A percentile compares a stretch with the other conserved stretches of the same genome.
These are phyloP conservation scores for Diadumene lineata DNA, from an alignment of 92 coral and sea anemone genomes.

Conservation along the genomic window DNA sequence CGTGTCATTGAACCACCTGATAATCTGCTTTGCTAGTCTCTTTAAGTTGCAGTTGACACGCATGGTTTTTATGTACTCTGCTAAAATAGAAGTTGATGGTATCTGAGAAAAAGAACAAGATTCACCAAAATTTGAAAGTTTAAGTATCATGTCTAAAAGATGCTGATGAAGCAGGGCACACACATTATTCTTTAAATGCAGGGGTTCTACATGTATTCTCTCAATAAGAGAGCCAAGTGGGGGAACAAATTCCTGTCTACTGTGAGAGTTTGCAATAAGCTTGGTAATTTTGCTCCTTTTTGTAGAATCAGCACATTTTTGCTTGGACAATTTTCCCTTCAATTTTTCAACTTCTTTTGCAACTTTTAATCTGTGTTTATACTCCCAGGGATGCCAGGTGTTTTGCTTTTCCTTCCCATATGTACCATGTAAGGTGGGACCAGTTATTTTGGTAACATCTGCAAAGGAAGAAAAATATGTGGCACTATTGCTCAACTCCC, in stretches of 20 bases:
- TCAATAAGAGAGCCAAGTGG: background rate
- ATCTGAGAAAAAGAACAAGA: constrained; percentile 38
- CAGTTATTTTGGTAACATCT: constrained; percentile 43
- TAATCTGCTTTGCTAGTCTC: constrained; percentile 47
- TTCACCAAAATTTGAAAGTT: constrained; percentile 29
- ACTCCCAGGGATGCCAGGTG: constrained; percentile 31
- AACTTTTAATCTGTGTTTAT: constrained; percentile 23
- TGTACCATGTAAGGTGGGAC: constrained; percentile 44
- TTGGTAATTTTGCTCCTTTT: background rate
- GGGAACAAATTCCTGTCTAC: background rate
- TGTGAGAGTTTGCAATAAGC: background rate
- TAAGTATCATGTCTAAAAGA: constrained; percentile 13
- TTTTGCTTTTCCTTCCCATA: constrained; percentile 38
- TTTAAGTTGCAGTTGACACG: constrained; percentile 24
- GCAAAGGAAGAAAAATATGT: constrained; percentile 30
- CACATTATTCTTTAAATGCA: background rate
- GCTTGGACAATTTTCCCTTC: constrained; percentile 10
- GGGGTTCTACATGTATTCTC: background rate
- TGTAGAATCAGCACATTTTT: background rate
- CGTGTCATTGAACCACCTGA: constrained; percentile 54
- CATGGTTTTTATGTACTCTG: constrained; percentile 28
- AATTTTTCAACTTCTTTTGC: constrained; percentile 28
- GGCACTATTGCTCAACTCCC: constrained; percentile 5
- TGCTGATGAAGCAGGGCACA: constrained; percentile 48
- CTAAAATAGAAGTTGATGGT: constrained; percentile 34